Evolutionary conservation across 2,797 vertebrate genomes (phyloP).

Genomic region (Carduelis carduelis): DNA sequence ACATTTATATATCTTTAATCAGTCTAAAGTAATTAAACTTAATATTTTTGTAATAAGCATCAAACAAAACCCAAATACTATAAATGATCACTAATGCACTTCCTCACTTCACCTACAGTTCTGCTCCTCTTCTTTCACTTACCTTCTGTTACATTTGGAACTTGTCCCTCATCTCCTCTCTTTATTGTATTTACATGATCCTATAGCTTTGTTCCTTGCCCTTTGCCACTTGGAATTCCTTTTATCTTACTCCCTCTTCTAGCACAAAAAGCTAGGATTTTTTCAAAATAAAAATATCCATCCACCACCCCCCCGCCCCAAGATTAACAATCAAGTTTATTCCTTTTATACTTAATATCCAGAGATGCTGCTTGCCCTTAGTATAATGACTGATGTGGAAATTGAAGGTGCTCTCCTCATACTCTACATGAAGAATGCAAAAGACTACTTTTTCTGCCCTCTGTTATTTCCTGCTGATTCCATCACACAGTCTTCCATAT

Average conservation of each 20-base stretch:
- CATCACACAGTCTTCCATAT: neutral
- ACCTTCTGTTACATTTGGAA: rapidly evolving
- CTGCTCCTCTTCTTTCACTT: neutral
- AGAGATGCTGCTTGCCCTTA: neutral
- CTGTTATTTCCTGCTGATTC: neutral
- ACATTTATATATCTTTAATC: neutral
- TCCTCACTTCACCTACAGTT: neutral
- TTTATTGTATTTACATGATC: neutral
- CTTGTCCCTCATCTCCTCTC: neutral
- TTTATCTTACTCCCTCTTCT: neutral
- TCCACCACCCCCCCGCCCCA: rapidly evolving
- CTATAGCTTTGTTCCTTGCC: neutral
- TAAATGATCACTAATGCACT: neutral
- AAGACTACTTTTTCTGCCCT: neutral
- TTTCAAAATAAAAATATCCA: neutral
- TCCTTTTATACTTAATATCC: neutral
- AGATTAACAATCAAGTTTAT: neutral
- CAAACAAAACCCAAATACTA: neutral
- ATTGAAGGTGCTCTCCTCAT: neutral
- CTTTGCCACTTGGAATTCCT: neutral
- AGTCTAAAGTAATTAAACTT: neutral
- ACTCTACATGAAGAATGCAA: neutral
- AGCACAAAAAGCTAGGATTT: neutral
- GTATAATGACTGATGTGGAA: neutral
- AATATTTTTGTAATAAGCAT: neutral